Evolutionary conservation across 2,888 invertebrate genomes (phyloP), one percentile per base, ranked within the genome.

Genomic region (Unio delphinus): DNA sequence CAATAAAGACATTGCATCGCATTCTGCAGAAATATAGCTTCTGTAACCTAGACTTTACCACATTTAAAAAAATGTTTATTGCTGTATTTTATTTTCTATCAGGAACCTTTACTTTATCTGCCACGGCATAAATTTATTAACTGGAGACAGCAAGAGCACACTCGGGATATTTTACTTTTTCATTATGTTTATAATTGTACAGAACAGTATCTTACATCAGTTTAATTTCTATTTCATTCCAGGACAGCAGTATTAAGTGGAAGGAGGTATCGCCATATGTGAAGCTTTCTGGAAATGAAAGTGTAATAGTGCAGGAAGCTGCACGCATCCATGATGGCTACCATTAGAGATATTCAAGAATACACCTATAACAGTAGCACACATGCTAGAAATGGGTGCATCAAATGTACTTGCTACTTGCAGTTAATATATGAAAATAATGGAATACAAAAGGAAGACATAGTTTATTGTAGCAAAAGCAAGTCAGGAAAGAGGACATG

Each of bases 261-360:
- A 83, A 84, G 61, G 86, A 86, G 59, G 80, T 86, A n/a, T 84
- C 84, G 8, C 80, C 82, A 0, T 81, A 82, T 77, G 82, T 83
- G 61, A 84, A 80, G 72, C 80, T 87, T 56, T 80, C 81, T 70
- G 84, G 85, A 59, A 86, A 83, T 74, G 84, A 86, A 63, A 78
- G 80, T 56, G 82, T 81, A 4, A 85, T 85, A 28, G 82, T 86
- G 18, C 74, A 84, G 72, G 85, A 84, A 69, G 84, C 84, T 1
- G 85, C 85, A 0, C 79, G 78, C 63, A 79, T 85, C 54, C 84
- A 84, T 65, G 80, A 83, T 73, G 85, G 84, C 7, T 84, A 84
- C 65, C 74, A 79, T 65, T 83, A 45, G 45, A 15, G 60, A 80
- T 23, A n/a, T 23, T 30, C 15, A 26, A 18, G 8, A 28, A 18